Percentiles rank a stretch among this genome's conserved stretches.
These are phyloP conservation scores for Eubasilissa regina DNA, from an alignment of 1,140 invertebrate genomes.

Conservation along the genomic window DNA sequence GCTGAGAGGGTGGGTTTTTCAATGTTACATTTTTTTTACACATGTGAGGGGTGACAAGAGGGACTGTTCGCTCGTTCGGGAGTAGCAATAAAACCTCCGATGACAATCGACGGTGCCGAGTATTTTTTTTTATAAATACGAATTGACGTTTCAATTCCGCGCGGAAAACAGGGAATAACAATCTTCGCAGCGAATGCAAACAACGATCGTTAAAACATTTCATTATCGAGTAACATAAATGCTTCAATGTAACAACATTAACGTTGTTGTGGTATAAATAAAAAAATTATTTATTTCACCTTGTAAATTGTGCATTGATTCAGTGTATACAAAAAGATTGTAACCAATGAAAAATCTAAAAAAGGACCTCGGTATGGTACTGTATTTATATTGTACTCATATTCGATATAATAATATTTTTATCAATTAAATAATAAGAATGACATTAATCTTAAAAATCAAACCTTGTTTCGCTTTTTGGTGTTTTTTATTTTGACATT, in stretches of 20 bases:
- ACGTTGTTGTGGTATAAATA: no score
- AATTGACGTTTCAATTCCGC: not conserved
- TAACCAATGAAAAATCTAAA: no score
- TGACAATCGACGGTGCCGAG: slow-evolving; percentile 1
- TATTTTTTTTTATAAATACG: slow-evolving; percentile 13
- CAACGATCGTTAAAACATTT: not conserved
- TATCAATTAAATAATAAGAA: no score
- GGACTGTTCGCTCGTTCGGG: not conserved
- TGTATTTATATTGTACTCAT: no score
- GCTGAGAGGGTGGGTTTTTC: not conserved
- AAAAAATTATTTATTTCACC: no score
- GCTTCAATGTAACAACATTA: not conserved
- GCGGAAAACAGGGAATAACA: not conserved
- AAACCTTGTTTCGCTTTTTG: no score
- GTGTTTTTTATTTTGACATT: no score
- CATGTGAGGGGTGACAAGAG: not conserved
- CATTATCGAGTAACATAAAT: not conserved
- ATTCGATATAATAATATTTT: no score
- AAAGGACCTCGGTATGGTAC: no score
- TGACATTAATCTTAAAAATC: no score
- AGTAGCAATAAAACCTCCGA: slow-evolving; percentile 12
- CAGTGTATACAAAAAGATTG: no score
- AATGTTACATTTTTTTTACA: slow-evolving; percentile 3
- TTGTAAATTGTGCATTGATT: no score
- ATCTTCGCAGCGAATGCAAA: not conserved